Percentiles rank a stretch among this genome's conserved stretches.
phyloP scores from a whole-genome alignment of 2,888 invertebrate species.

The Celastrina argiolus region DNA sequence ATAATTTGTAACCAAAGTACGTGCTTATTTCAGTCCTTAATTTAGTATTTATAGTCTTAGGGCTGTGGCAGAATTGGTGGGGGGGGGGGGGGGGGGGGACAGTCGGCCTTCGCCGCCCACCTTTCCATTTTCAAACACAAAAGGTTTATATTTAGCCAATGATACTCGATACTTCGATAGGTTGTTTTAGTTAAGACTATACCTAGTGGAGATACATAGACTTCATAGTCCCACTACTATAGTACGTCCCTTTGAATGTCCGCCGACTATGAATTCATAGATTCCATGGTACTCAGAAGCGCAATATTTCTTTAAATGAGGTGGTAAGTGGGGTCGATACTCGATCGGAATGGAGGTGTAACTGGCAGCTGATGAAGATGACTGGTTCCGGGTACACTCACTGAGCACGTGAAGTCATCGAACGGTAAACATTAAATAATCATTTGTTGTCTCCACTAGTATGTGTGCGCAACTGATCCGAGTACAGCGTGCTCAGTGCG shows the following conservation, averaged over 20 bases:
- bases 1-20: too few species aligned
- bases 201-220: too few species aligned
- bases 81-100: not conserved
- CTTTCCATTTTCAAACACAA: slow-evolving; percentile 6
- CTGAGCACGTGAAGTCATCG: not conserved
- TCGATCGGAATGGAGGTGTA: too few species aligned
- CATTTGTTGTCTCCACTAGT: not conserved
- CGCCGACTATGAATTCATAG: too few species aligned
- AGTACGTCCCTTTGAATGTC: too few species aligned
- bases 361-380: not conserved
- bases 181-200: not conserved
- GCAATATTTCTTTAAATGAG: too few species aligned
- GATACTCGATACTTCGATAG: not conserved
- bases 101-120: not conserved
- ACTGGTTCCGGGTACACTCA: not conserved
- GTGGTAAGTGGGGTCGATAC: too few species aligned
- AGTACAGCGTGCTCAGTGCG: too few species aligned
- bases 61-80: not conserved
- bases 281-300: too few species aligned
- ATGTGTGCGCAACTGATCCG: not conserved
- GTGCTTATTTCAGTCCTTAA: too few species aligned
- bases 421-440: slow-evolving; percentile 5
- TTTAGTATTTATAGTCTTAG: too few species aligned
- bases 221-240: too few species aligned
- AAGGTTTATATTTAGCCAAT: slow-evolving; percentile 9